Evolutionary conservation across 2,113 vertebrate species (phyloP).

Genomic region (Hippocampus comes): DNA sequence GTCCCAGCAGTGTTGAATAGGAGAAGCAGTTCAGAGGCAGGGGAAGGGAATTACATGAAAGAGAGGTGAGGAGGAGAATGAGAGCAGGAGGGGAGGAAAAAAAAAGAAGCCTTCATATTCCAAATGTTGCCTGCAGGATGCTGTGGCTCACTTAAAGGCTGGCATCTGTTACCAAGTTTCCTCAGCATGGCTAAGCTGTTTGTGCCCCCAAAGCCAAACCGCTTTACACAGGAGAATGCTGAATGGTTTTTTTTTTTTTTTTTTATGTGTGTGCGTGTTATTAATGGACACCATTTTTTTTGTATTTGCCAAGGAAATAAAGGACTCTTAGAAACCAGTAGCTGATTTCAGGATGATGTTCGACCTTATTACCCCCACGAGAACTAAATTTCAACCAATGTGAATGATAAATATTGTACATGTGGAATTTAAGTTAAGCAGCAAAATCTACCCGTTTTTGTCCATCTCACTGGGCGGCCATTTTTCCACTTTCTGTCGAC

Average conservation of each 20-base stretch:
- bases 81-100: not conserved
- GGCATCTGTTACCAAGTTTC: constrained; percentile 67
- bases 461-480: too few relatives aligned
- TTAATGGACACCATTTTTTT: too few relatives aligned
- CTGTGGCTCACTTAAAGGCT: constrained; percentile 58
- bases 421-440: too few relatives aligned
- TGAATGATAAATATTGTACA: too few relatives aligned
- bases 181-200: constrained; percentile 58
- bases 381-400: too few relatives aligned
- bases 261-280: not conserved
- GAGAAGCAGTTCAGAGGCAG: constrained; percentile 12
- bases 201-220: constrained; percentile 57
- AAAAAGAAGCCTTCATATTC: constrained; percentile 46
- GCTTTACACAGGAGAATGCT: constrained; percentile 54
- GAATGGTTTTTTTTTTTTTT: constrained; percentile 1
- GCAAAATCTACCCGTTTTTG: too few relatives aligned
- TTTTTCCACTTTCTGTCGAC: too few relatives aligned
- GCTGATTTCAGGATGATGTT: too few relatives aligned
- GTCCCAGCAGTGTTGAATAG: not conserved
- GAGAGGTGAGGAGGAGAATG: constrained; percentile 28
- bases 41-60: constrained; percentile 42
- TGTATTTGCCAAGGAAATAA: too few relatives aligned
- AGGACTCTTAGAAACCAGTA: too few relatives aligned
- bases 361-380: too few relatives aligned
- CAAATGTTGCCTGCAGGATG: constrained; percentile 62